These are phyloP conservation scores for Orientallactaga sibirica DNA, from an alignment of 2,797 vertebrate species.

Conservation along the genomic window DNA sequence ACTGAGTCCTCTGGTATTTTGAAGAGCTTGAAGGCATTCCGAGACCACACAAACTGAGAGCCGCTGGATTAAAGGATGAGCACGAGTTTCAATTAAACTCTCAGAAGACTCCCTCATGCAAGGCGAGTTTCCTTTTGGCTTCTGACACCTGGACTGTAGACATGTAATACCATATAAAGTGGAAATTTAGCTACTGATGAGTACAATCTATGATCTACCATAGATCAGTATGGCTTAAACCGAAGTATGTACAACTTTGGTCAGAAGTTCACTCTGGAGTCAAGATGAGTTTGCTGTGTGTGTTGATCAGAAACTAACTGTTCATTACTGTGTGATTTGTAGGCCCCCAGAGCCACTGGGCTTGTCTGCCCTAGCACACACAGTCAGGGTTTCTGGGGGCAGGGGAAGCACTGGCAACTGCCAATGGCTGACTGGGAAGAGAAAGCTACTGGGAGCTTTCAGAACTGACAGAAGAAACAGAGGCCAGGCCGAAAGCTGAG, in stretches of 20 bases:
- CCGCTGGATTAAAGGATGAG: slow-evolving; percentile 12
- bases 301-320: neutral
- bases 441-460: neutral
- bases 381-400: neutral
- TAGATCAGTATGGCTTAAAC: neutral
- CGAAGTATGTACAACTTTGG: neutral
- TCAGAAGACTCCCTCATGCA: slow-evolving; percentile 16
- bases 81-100: slow-evolving; percentile 47
- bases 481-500: neutral
- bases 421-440: neutral
- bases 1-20: neutral
- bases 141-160: neutral
- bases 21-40: neutral
- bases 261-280: neutral
- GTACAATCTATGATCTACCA: neutral
- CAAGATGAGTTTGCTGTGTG: slow-evolving; percentile 14
- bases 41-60: neutral
- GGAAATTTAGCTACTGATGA: neutral
- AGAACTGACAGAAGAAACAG: neutral
- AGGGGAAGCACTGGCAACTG: neutral
- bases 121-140: slow-evolving; percentile 18
- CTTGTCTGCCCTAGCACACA: neutral
- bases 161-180: slow-evolving; percentile 5
- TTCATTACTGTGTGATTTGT: neutral
- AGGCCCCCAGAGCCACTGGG: neutral